Evolutionary conservation across 2,113 vertebrate genomes (phyloP).

Genomic region (Kobus ellipsiprymnus): DNA sequence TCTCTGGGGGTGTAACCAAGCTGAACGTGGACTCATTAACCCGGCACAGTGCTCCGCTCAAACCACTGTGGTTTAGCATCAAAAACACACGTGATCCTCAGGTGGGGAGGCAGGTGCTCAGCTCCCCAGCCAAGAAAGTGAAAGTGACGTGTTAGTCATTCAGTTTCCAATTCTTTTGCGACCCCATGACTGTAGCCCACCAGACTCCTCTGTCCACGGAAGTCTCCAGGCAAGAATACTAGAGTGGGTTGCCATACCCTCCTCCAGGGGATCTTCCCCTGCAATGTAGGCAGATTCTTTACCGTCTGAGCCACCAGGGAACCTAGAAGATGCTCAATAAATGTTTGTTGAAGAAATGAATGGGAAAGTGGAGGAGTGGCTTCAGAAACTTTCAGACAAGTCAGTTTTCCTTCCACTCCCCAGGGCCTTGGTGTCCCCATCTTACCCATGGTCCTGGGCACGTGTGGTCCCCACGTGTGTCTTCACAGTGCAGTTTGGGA

Average conservation of each 20-base stretch:
- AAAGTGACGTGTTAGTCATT: neutral
- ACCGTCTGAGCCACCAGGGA: neutral
- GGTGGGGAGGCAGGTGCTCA: neutral
- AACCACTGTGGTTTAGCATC: neutral
- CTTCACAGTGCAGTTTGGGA: neutral
- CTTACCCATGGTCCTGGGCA: neutral
- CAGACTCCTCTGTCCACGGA: neutral
- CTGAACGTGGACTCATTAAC: neutral
- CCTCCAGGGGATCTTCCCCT: neutral
- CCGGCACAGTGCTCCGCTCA: neutral
- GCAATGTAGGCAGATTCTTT: neutral
- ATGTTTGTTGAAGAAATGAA: neutral
- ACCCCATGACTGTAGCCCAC: neutral
- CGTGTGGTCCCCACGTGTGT: neutral
- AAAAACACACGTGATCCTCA: neutral
- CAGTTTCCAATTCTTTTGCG: neutral
- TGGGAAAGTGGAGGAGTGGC: neutral
- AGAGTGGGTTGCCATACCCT: neutral
- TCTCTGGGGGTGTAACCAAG: neutral
- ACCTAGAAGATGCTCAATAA: neutral
- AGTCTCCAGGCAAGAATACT: neutral
- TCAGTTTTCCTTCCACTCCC: neutral
- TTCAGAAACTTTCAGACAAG: neutral
- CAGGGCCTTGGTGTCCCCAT: neutral
- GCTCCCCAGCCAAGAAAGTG: neutral